These are phyloP conservation scores for Heliconius sara DNA, from an alignment of 2,888 invertebrate species.

Conservation along the genomic window DNA sequence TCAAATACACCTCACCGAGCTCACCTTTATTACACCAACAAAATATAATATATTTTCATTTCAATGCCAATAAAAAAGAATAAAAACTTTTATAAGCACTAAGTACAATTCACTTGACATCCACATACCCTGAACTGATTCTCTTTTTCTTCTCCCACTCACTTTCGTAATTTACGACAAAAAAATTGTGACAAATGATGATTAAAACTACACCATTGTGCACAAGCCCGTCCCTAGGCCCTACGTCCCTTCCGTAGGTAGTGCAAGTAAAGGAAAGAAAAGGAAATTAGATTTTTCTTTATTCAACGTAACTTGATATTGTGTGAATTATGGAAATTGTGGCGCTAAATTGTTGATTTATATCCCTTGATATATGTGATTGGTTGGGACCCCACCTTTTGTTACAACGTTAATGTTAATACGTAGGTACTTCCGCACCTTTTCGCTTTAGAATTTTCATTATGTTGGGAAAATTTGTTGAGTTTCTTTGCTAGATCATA, in stretches of 20 bases:
- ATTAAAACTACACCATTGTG: slow-evolving; percentile 41
- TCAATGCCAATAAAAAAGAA: background rate
- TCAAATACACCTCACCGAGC: too few species aligned
- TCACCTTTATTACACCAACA: background rate
- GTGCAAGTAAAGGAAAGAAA: slow-evolving; percentile 73
- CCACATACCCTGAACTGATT: background rate
- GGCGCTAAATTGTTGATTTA: slow-evolving; percentile 81
- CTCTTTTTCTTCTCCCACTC: background rate
- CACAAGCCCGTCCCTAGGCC: slow-evolving; percentile 47
- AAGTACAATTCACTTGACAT: background rate
- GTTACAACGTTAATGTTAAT: slow-evolving; percentile 44
- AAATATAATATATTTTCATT: background rate
- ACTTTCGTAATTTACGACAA: slow-evolving; percentile 3
- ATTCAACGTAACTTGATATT: slow-evolving; percentile 80
- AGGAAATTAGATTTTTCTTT: slow-evolving; percentile 83
- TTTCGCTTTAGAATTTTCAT: slow-evolving; percentile 9
- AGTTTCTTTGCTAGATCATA: background rate
- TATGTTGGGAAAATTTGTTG: background rate
- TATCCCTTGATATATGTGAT: slow-evolving; percentile 65
- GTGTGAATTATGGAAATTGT: slow-evolving; percentile 83
- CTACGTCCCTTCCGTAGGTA: slow-evolving; percentile 70
- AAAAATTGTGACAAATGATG: slow-evolving; percentile 42
- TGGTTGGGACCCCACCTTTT: slow-evolving; percentile 42
- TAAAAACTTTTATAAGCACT: background rate
- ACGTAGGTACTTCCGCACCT: slow-evolving; percentile 30